Evolutionary conservation across 2,113 vertebrate genomes (phyloP), one percentile per base, ranked within the genome.

Genomic region (Trogon melanurus): DNA sequence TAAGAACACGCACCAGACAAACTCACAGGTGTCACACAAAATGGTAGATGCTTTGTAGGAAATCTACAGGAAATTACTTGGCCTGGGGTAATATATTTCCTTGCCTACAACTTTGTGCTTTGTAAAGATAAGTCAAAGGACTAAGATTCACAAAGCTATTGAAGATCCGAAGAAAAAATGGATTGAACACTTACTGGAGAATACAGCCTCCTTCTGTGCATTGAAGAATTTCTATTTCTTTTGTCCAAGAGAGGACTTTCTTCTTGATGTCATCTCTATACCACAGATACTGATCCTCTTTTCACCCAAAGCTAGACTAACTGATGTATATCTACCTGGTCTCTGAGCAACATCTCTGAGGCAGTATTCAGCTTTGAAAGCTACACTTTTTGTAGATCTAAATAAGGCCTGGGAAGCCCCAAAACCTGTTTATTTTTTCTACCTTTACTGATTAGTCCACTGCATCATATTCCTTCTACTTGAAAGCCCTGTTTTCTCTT

Each of bases 181-280:
- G 11, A 38, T 50, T 90, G 41, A 54, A 30, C 0, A 1, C 7
- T 64, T 26, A 20, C 21, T 44, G 27, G 29, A 47, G 22, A 36
- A 64, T 67, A 30, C 11, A 72, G 1, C 3, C 2, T 20, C 15
- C 11, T 5, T 32, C 14, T 1, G 0, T 16, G 1, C 6, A n/a
- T 34, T 64, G 70, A n/a, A 62, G 13, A 9, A 16, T 57, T 94
- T 84, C 16, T 72, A 3, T 38, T 60, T 60, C 38, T 51, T 22
- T 67, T 16, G 4, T 58, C 16, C 47, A 66, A 27, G 23, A 48
- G 8, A 74, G 3, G 26, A 66, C 8, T 74, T 85, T 32, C 4
- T 47, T 30, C 57, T 6, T 11, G 6, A 18, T 23, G 11, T 9
- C 8, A 25, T 10, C 10, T n/a, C 16, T 64, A 34, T 5, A 8